Evolutionary conservation across 2,888 invertebrate species (phyloP).

Genomic region (Eremobia ochroleuca): DNA sequence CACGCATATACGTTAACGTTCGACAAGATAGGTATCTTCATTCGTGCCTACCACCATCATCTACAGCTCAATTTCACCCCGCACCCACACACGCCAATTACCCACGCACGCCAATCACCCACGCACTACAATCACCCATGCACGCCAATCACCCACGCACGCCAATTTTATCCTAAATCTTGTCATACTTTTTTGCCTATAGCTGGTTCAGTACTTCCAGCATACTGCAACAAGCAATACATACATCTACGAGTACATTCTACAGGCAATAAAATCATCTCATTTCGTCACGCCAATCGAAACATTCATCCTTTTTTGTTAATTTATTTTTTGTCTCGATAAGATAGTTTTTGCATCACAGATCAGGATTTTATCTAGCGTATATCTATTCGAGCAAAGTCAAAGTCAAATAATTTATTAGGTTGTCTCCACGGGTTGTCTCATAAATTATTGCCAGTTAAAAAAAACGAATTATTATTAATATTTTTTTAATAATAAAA

Average conservation of each 20-base stretch:
- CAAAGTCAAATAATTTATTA: background rate
- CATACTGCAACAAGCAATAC: background rate
- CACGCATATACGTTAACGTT: conserved; percentile 3
- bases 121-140: too few relatives aligned
- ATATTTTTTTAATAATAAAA: too few relatives aligned
- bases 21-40: background rate
- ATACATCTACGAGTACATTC: background rate
- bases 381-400: background rate
- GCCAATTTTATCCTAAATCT: background rate
- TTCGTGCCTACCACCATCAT: background rate
- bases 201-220: background rate
- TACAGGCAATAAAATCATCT: background rate
- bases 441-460: too few relatives aligned
- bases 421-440: too few relatives aligned
- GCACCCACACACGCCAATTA: background rate
- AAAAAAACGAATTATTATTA: too few relatives aligned
- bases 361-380: background rate
- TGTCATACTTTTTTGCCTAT: background rate
- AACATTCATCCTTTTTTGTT: background rate
- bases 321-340: background rate
- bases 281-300: background rate
- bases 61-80: background rate
- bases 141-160: background rate
- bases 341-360: background rate
- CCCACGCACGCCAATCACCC: too few relatives aligned